Evolutionary conservation across 2,888 invertebrate species (phyloP).

Genomic region (Drosophila meridionalis): DNA sequence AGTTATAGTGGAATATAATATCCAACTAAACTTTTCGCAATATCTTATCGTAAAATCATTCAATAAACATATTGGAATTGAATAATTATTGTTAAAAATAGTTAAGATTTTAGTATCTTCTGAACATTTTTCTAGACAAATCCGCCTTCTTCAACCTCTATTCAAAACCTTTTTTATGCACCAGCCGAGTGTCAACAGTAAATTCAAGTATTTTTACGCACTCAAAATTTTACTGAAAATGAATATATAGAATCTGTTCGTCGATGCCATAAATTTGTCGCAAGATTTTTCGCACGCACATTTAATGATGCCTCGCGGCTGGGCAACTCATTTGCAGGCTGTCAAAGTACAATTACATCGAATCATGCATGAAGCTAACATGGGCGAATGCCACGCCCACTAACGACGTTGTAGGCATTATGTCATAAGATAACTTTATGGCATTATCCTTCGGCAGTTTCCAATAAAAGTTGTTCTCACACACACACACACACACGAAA

Average conservation of each 20-base stretch:
- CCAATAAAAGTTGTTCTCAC: constrained; percentile 35
- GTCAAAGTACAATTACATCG: constrained; percentile 44
- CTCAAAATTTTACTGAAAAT: not conserved
- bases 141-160: not conserved
- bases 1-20: too few relatives aligned
- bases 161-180: not conserved
- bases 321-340: constrained; percentile 29
- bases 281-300: not conserved
- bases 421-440: constrained; percentile 61
- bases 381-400: constrained; percentile 3
- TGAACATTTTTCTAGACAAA: too few relatives aligned
- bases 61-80: too few relatives aligned
- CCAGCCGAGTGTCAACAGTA: not conserved
- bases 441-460: constrained; percentile 44
- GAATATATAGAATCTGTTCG: not conserved
- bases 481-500: constrained; percentile 19
- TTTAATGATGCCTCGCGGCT: constrained; percentile 8
- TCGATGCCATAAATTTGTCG: not conserved
- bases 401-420: not conserved
- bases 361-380: constrained; percentile 14
- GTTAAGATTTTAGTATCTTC: too few relatives aligned
- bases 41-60: too few relatives aligned
- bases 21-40: too few relatives aligned
- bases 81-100: too few relatives aligned
- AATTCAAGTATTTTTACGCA: not conserved